Evolutionary conservation across 2,113 vertebrate genomes (phyloP), one percentile per base, ranked within the genome.

Genomic region (Pantherophis guttatus): DNA sequence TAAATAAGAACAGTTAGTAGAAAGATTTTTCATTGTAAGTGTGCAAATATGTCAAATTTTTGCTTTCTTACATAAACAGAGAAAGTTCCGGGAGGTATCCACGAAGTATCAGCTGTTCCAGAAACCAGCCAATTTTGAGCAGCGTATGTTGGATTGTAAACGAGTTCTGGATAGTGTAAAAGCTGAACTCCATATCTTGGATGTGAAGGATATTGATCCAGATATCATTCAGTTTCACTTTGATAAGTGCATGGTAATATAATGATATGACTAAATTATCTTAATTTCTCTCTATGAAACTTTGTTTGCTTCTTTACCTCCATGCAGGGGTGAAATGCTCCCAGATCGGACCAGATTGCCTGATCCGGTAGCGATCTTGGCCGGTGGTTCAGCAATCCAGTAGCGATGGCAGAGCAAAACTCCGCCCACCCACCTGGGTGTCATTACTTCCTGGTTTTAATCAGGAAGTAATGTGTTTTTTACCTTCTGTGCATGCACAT

Each of bases 101-200:
- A 99, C 99, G 0, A 99, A 99, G 90, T 99, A 98, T 95, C 99
- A 99, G 97, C 98, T 99, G 23, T 99, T 99, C 97, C 99, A 99
- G 98, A 99, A 99, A 95, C 99, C 99, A 24, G 99, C 99, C 3
- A 99, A 99, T 97, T 99, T 99, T 95, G 99, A 99, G 96, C 99
- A 99, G 96, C 98, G 99, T 59, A 99, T 99, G 99, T 93, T 99
- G 92, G 99, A 99, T 94, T 99, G 99, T 94, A 99, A 98, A 94
- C 97, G 98, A 0, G 98, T 99, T 70, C 96, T 99, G 94, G 99
- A 99, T 2, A 97, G 98, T 1, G 99, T 99, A 93, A 98, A 98
- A 95, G 97, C 97, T 1, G 99, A 99, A 90, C 98, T 99, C 81
- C 98, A 98, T 7, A 95, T 99, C 48, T 97, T 99, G 94, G 98